Conservation (phyloP, 2,888 invertebrate genomes). For the Conus canariensis region DNA sequence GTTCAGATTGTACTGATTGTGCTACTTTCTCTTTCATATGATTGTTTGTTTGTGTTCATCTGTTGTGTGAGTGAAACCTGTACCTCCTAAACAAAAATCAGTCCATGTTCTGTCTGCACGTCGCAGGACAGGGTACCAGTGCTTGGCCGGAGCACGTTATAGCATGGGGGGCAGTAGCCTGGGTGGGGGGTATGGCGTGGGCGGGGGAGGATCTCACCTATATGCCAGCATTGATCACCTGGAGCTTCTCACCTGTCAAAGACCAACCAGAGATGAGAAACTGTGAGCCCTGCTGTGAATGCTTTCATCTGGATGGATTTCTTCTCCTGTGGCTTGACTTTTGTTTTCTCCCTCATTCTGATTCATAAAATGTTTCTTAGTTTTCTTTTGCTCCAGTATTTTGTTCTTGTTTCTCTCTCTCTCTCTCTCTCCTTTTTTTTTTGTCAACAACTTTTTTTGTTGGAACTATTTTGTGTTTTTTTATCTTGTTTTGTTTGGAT, state of each 20-base stretch:
- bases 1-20: no score
- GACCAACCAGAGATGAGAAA: slow-evolving; percentile 19
- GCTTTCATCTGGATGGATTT: not conserved
- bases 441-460: no score
- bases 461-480: no score
- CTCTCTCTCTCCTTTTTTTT: no score
- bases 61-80: not conserved
- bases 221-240: slow-evolving; percentile 44
- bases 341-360: not conserved
- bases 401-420: no score
- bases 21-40: not conserved
- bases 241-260: slow-evolving; percentile 25
- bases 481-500: no score
- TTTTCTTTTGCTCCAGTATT: no score
- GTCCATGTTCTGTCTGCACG: slow-evolving; percentile 18
- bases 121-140: slow-evolving; percentile 24
- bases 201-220: slow-evolving; percentile 37
- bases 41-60: not conserved
- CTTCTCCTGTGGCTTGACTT: no score
- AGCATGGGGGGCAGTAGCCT: slow-evolving; percentile 29
- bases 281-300: slow-evolving; percentile 24
- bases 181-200: slow-evolving; percentile 35
- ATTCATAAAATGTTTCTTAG: not conserved
- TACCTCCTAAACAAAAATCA: not conserved
- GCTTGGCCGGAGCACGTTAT: slow-evolving; percentile 23